A percentile compares a stretch with the other conserved stretches of the same genome.
Conservation (phyloP, 2,888 invertebrate genomes). For the Apamea crenata region DNA sequence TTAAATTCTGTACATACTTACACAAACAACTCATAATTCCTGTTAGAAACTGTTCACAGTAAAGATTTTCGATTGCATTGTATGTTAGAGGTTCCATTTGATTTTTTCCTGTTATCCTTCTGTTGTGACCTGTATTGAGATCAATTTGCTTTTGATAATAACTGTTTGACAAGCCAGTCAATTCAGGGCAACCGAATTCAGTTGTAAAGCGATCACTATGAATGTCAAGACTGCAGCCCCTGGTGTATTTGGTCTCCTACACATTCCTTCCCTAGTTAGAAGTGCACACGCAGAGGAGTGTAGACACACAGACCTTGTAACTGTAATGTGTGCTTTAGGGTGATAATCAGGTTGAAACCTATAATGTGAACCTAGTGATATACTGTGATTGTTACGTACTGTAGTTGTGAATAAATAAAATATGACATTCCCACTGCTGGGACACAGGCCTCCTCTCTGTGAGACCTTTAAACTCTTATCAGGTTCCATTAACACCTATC, state of each 20-base stretch:
- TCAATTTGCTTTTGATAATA: neutral
- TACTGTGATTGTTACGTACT: neutral
- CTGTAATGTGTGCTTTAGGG: too few species aligned
- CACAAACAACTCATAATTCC: constrained; percentile 2
- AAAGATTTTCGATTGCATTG: neutral
- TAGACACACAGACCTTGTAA: too few species aligned
- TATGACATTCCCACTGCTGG: neutral
- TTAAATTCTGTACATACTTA: constrained; percentile 7
- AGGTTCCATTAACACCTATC: neutral
- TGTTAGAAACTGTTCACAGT: neutral
- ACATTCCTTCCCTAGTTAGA: too few species aligned
- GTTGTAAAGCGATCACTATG: too few species aligned
- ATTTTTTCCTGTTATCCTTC: neutral
- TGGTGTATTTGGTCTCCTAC: too few species aligned
- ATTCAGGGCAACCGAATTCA: too few species aligned
- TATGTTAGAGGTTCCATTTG: neutral
- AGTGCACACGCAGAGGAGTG: too few species aligned
- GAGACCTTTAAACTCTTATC: neutral
- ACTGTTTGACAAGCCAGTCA: neutral
- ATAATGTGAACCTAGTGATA: neutral
- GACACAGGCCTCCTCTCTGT: neutral
- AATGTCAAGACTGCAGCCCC: too few species aligned
- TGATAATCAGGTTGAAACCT: too few species aligned
- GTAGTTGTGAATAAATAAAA: neutral
- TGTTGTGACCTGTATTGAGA: neutral